phyloP scores from a whole-genome alignment of 37 sponge, comb jelly and placozoan genomes.

The Geodia barretti region DNA sequence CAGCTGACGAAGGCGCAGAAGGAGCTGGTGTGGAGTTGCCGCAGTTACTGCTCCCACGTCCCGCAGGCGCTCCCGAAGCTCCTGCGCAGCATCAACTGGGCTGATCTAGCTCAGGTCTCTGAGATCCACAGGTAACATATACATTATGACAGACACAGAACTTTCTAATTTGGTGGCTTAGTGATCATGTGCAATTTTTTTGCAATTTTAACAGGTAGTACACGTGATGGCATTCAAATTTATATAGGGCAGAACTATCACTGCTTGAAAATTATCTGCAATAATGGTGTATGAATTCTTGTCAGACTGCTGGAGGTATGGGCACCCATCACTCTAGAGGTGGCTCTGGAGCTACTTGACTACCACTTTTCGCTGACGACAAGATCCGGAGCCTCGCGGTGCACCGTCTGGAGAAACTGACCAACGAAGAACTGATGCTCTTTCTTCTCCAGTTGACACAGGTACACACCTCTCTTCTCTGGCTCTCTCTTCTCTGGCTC shows the following conservation, averaged over 20 bases:
- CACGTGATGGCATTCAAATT: too few relatives aligned
- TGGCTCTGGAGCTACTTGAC: slow-evolving; percentile 87
- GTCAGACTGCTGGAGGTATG: slow-evolving; percentile 68
- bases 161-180: too few relatives aligned
- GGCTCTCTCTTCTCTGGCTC: too few relatives aligned
- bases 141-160: too few relatives aligned
- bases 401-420: slow-evolving; percentile 63
- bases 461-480: too few relatives aligned
- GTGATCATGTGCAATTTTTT: too few relatives aligned
- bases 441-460: slow-evolving; percentile 88
- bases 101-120: slow-evolving; percentile 72
- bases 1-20: slow-evolving; percentile 60
- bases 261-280: too few relatives aligned
- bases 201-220: too few relatives aligned
- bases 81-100: slow-evolving; percentile 87
- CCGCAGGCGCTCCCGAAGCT: slow-evolving; percentile 89
- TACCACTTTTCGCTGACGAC: slow-evolving; percentile 91
- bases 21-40: slow-evolving; percentile 72
- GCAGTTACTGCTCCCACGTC: slow-evolving; percentile 43
- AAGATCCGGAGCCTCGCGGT: slow-evolving; percentile 89
- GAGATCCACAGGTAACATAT: too few relatives aligned
- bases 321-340: slow-evolving; percentile 69
- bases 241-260: too few relatives aligned
- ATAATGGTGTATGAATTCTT: too few relatives aligned
- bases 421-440: slow-evolving; percentile 68